These are phyloP conservation scores for Drosophila aldrichi DNA, from an alignment of 2,888 invertebrate species.

Conservation along the genomic window DNA sequence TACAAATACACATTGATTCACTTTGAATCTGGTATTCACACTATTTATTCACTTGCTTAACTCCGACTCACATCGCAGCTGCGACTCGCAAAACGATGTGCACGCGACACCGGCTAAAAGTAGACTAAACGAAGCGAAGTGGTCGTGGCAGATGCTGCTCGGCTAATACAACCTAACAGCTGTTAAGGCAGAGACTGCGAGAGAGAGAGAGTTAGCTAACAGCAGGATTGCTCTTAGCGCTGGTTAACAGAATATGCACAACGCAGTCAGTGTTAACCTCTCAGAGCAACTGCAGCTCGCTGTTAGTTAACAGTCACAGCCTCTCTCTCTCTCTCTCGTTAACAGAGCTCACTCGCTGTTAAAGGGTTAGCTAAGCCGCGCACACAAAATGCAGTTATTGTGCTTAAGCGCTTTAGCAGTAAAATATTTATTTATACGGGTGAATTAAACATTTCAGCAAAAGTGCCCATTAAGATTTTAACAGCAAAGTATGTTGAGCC, in stretches of 20 bases:
- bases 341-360: conserved; percentile 2
- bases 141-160: conserved; percentile 53
- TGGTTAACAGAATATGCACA: background rate
- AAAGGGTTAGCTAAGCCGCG: conserved; percentile 7
- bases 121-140: conserved; percentile 66
- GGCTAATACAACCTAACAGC: conserved; percentile 25
- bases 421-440: conserved; percentile 41
- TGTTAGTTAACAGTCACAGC: background rate
- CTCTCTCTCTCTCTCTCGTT: no score
- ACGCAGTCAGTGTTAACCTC: conserved; percentile 6
- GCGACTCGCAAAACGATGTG: conserved; percentile 55
- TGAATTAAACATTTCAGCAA: conserved; percentile 23
- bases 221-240: no score
- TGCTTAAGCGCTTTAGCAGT: conserved; percentile 49
- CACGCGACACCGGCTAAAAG: conserved; percentile 74
- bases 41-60: conserved; percentile 33
- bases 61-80: conserved; percentile 26
- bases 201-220: background rate
- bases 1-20: background rate
- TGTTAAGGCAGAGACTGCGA: conserved; percentile 5
- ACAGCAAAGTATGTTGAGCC: background rate
- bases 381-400: conserved; percentile 57
- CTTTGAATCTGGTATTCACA: background rate
- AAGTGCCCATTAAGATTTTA: conserved; percentile 28
- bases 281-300: background rate